These are phyloP conservation scores for Microctonus hyperodae DNA, from an alignment of 2,888 invertebrate species.

Conservation along the genomic window DNA sequence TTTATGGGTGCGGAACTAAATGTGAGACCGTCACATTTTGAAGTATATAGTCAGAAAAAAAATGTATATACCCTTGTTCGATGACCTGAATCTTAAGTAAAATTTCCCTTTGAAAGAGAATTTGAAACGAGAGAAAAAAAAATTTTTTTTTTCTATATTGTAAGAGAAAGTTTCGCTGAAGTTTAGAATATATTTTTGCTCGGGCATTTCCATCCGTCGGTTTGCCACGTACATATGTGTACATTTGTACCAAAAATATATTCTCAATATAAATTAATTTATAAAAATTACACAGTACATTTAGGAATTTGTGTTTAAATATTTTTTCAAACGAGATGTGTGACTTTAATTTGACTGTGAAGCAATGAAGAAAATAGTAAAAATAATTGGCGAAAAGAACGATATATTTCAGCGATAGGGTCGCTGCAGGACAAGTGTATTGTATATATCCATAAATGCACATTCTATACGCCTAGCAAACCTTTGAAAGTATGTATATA, in stretches of 20 bases:
- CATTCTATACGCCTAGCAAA: too few relatives aligned
- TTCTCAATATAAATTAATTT: too few relatives aligned
- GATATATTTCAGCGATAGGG: not conserved
- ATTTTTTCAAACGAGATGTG: too few relatives aligned
- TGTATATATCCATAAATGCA: too few relatives aligned
- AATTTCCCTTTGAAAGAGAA: conserved; percentile 12
- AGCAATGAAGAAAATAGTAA: not conserved
- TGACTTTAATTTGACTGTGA: too few relatives aligned
- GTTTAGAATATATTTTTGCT: not conserved
- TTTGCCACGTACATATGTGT: too few relatives aligned
- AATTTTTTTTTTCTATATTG: conserved; percentile 1
- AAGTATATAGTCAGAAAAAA: conserved; percentile 3
- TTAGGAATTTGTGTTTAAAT: too few relatives aligned
- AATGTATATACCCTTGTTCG: not conserved
- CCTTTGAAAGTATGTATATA: too few relatives aligned
- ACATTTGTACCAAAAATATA: not conserved
- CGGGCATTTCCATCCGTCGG: not conserved
- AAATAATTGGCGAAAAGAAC: not conserved
- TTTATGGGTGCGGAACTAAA: not conserved
- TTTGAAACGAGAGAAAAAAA: not conserved
- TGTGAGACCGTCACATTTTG: not conserved
- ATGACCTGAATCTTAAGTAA: not conserved
- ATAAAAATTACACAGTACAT: too few relatives aligned
- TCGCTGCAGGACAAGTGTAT: not conserved
- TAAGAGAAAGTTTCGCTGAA: not conserved